phyloP scores from a whole-genome alignment of 2,797 vertebrate genomes.

The Tarsius wallacei region DNA sequence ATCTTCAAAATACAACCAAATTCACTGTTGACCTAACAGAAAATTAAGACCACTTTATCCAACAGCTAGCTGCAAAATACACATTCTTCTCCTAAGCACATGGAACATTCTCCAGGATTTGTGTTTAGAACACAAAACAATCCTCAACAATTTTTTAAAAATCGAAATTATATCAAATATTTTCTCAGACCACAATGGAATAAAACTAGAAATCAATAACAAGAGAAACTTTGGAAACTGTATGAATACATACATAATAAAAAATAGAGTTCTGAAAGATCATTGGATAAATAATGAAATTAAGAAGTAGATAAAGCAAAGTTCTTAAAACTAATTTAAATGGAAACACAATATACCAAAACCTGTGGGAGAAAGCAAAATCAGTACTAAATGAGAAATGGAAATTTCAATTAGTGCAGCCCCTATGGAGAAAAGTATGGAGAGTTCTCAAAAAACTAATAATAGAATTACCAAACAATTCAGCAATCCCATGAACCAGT shows the following conservation, averaged over 20 bases:
- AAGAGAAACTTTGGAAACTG: not conserved
- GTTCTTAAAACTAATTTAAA: not conserved
- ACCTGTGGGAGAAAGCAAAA: not conserved
- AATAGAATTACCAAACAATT: not conserved
- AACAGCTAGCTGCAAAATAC: not conserved
- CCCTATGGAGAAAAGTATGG: not conserved
- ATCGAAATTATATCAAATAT: not conserved
- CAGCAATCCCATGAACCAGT: not conserved
- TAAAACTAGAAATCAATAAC: not conserved
- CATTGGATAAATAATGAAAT: not conserved
- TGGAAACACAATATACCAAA: not conserved
- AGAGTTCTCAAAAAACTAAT: not conserved
- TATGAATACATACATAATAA: not conserved
- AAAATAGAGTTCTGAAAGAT: not conserved
- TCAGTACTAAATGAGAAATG: not conserved
- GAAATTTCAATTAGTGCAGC: not conserved
- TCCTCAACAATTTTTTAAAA: not conserved
- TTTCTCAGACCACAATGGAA: not conserved
- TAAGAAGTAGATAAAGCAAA: not conserved
- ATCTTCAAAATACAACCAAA: no score
- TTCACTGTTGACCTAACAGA: not conserved
- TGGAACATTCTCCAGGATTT: not conserved
- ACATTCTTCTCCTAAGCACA: not conserved
- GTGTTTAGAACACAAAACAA: not conserved
- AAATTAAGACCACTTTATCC: not conserved